These are phyloP conservation scores for Papilio gigon DNA, from an alignment of 2,888 invertebrate genomes.

Conservation along the genomic window DNA sequence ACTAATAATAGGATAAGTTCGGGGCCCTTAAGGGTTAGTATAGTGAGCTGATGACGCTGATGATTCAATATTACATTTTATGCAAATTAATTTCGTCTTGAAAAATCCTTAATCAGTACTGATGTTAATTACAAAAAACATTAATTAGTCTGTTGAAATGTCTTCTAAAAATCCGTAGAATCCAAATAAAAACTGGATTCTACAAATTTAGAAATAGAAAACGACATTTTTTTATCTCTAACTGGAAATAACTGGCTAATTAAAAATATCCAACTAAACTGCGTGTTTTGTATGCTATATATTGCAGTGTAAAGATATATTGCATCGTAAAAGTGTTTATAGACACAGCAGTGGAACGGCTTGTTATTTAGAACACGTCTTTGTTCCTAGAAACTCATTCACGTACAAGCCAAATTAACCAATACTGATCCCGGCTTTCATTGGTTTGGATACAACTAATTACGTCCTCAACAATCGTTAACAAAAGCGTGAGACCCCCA, in stretches of 20 bases:
- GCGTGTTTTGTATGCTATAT: not conserved
- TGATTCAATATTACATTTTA: too few species aligned
- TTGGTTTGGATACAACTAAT: too few species aligned
- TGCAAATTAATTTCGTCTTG: not conserved
- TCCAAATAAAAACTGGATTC: not conserved
- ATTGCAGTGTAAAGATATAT: slow-evolving; percentile 21
- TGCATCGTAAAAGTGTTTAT: slow-evolving; percentile 30
- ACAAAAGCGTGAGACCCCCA: too few species aligned
- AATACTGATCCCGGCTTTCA: slow-evolving; percentile 4
- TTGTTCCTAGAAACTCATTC: slow-evolving; percentile 31
- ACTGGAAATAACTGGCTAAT: slow-evolving; percentile 1
- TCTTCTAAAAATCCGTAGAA: not conserved
- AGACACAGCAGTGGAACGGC: slow-evolving; percentile 8
- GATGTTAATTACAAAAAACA: not conserved
- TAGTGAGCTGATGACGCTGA: too few species aligned
- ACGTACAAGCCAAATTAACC: slow-evolving; percentile 22
- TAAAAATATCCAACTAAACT: not conserved
- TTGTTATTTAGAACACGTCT: slow-evolving; percentile 35
- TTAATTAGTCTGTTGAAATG: not conserved
- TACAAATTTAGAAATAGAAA: not conserved
- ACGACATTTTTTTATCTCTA: not conserved
- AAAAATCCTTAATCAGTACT: not conserved
- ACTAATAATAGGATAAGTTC: too few species aligned
- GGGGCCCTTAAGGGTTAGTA: too few species aligned
- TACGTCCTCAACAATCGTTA: too few species aligned